Base-by-base conservation (phyloP, 2,113 vertebrate genomes). In the Mesocricetus auratus region DNA sequence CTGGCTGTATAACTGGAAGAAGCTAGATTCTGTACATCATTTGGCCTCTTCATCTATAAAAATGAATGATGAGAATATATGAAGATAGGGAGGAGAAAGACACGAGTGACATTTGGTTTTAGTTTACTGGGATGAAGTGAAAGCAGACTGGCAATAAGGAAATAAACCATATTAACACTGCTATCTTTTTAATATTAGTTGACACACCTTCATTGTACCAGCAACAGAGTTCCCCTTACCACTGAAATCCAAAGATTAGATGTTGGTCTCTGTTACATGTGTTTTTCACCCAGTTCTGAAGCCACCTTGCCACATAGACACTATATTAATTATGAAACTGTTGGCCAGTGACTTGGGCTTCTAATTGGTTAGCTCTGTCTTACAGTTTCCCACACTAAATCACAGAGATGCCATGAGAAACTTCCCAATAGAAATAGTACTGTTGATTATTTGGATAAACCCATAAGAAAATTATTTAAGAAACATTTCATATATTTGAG, bases 71-170 rank as follows among this genome's bases (percentile, higher is more conserved):
- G 82, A 81, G 58, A n/a, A 89, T 66, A 45, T 9, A 19, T 3
- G 21, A 79, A 8, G n/a, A 73, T 42, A 66, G 89, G 56, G 16
- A 50, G 10, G 3, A 93, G n/a, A 56, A 53, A 11, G 6, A 75
- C 15, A 21, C 58, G 47, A 53, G 71, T 47, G 45, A 68, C 9
- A 42, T 17, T n/a, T 92, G 68, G 53, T 93, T 89, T 95, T 45
- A 89, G 62, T 93, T 45, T 91, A 94, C 45, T 88, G 39, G 89
- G 50, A 58, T n/a, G 64, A 96, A 96, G 78, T 87, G 78, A 53
- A 53, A 86, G 78, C 15, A 3, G 75, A 15, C 24, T 53, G 8
- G 16, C 58, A 93, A 64, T 36, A 73, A 78, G 6, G 92, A 86
- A 91, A 74, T 68, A 77, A 26, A 45, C n/a, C 29, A 66, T 66